These are phyloP conservation scores for Megalops cyprinoides DNA, from an alignment of 2,797 vertebrate genomes.

Conservation along the genomic window DNA sequence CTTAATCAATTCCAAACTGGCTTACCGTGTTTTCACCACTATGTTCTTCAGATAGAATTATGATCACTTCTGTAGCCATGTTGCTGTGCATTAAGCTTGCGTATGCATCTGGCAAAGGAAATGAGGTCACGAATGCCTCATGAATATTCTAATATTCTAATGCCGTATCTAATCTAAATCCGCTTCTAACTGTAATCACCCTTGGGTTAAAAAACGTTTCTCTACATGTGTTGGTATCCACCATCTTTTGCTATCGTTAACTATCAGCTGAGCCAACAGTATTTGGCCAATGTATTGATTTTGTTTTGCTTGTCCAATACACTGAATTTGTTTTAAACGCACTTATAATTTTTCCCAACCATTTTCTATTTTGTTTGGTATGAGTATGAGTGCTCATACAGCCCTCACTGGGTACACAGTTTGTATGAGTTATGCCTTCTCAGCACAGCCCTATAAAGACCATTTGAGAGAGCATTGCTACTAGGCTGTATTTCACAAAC, in stretches of 20 bases:
- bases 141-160: neutral
- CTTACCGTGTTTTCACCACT: neutral
- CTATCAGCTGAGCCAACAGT: too few species aligned
- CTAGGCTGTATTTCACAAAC: neutral
- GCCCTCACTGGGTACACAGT: neutral
- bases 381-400: neutral
- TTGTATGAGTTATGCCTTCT: neutral
- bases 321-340: too few species aligned
- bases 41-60: too few species aligned
- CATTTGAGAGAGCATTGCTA: neutral
- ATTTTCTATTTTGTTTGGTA: too few species aligned
- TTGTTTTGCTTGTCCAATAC: too few species aligned
- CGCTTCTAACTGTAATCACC: too few species aligned
- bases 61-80: too few species aligned
- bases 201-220: too few species aligned
- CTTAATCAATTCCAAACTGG: neutral
- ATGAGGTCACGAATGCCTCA: neutral
- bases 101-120: neutral
- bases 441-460: neutral
- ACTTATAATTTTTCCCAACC: too few species aligned
- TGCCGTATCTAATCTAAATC: too few species aligned
- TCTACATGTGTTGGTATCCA: neutral
- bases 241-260: too few species aligned
- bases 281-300: too few species aligned
- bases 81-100: neutral